These are phyloP conservation scores for Cyphomyrus plagiostoma DNA, from an alignment of 2,113 vertebrate genomes.

Conservation along the genomic window DNA sequence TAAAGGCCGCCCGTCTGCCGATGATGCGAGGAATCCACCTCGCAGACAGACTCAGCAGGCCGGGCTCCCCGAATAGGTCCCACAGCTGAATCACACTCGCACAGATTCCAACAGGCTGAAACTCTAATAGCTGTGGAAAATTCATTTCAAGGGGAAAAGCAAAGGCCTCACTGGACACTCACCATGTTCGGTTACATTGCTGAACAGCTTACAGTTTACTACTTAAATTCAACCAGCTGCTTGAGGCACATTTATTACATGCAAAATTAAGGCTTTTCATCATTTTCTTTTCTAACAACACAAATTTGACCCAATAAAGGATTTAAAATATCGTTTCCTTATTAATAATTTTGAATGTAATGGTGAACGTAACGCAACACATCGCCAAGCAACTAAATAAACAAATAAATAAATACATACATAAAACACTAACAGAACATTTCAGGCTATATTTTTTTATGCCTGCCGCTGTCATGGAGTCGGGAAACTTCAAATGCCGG, in stretches of 20 bases:
- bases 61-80: no score
- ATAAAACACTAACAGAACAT: not conserved
- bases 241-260: not conserved
- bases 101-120: not conserved
- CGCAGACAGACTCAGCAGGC: not conserved
- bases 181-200: not conserved
- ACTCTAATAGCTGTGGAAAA: not conserved
- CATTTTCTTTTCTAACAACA: not conserved
- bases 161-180: not conserved
- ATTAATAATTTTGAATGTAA: not conserved
- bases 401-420: not conserved
- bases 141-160: not conserved
- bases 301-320: not conserved
- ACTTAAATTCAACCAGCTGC: not conserved
- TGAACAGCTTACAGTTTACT: not conserved
- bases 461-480: not conserved
- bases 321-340: not conserved
- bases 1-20: not conserved
- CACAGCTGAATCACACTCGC: not conserved
- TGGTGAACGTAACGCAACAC: not conserved
- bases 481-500: not conserved
- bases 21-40: not conserved
- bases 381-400: not conserved
- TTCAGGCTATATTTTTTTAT: not conserved
- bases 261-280: not conserved